Evolutionary conservation across 2,113 vertebrate species (phyloP).

Genomic region (Eulemur macaco): DNA sequence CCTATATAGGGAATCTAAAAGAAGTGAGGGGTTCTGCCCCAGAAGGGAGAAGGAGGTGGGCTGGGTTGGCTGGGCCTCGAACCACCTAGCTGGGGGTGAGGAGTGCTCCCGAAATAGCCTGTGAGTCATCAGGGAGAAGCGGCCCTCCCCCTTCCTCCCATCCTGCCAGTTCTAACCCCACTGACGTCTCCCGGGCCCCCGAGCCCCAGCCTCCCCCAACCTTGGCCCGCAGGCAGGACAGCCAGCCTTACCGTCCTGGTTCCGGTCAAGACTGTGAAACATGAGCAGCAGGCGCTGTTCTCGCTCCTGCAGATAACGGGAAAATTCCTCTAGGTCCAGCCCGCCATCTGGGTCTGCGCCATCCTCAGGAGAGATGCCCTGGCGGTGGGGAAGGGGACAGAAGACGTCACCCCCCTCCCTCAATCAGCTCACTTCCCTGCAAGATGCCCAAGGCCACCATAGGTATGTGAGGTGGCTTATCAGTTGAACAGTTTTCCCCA

Average conservation of each 20-base stretch:
- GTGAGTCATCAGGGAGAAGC: slow-evolving; percentile 59
- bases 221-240: background rate
- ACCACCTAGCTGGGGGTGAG: slow-evolving; percentile 54
- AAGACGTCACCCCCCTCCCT: no score
- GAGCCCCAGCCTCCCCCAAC: background rate
- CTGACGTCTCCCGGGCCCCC: background rate
- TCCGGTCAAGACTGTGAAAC: slow-evolving; percentile 91
- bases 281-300: slow-evolving; percentile 90
- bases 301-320: slow-evolving; percentile 86
- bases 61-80: background rate
- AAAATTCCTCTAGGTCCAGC: slow-evolving; percentile 92
- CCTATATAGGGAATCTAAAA: background rate
- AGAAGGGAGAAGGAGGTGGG: background rate
- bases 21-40: background rate
- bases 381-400: slow-evolving; percentile 37
- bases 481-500: background rate
- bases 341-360: slow-evolving; percentile 87
- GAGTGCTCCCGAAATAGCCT: slow-evolving; percentile 61
- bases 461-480: background rate
- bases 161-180: slow-evolving; percentile 3
- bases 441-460: background rate
- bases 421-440: background rate
- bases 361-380: slow-evolving; percentile 85
- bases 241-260: slow-evolving; percentile 88
- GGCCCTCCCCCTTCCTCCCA: background rate